phyloP scores from a whole-genome alignment of 2,797 vertebrate genomes.

The Paedocypris micromegethes region DNA sequence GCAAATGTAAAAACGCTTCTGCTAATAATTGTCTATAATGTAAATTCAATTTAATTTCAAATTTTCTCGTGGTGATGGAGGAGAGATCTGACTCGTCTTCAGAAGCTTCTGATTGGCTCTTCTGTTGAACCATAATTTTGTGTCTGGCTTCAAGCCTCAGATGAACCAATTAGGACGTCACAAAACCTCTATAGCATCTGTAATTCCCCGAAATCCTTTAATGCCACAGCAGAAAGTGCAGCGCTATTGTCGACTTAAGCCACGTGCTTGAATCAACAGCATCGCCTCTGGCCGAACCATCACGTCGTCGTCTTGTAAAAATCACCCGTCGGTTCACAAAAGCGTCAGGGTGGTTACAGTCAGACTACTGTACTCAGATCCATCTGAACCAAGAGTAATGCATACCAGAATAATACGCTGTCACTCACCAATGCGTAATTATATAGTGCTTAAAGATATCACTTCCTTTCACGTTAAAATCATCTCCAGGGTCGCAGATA shows the following conservation, averaged over 20 bases:
- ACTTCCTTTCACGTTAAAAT: conserved; percentile 24
- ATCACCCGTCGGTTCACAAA: not conserved
- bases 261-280: conserved; percentile 33
- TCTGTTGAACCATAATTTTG: conserved; percentile 31
- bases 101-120: conserved; percentile 14
- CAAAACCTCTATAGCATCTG: conserved; percentile 38
- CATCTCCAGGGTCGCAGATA: conserved; percentile 16
- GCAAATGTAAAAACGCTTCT: no score
- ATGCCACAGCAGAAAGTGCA: conserved; percentile 44
- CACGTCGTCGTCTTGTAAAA: conserved; percentile 24
- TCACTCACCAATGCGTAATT: no score
- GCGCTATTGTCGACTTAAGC: conserved; percentile 41
- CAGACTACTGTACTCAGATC: no score
- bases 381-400: conserved; percentile 5
- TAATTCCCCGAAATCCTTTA: conserved; percentile 49
- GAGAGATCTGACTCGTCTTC: conserved; percentile 10
- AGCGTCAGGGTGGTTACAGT: no score
- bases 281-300: conserved; percentile 32
- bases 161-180: conserved; percentile 34
- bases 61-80: no score
- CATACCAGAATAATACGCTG: not conserved
- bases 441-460: conserved; percentile 6
- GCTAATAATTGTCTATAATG: no score
- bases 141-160: conserved; percentile 31
- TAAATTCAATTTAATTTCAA: no score